Percentiles rank a stretch among this genome's conserved stretches.
Conservation (phyloP, 92 coral and sea anemone species). For the Phenganax stokvisi region DNA sequence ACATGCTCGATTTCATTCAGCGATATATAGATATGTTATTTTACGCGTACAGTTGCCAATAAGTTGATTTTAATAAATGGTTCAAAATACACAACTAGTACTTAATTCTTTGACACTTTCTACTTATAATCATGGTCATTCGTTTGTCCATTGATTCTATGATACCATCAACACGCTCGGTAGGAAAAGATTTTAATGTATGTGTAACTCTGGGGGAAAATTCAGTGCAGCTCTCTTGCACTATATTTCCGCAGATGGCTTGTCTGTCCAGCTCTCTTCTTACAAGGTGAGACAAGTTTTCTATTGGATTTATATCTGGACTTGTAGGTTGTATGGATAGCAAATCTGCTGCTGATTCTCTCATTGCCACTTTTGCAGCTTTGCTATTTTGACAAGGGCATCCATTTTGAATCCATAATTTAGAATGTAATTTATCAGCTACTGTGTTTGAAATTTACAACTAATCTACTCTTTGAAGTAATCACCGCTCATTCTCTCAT, state of each 20-base stretch:
- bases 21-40: too few species aligned
- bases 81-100: constrained; percentile 3
- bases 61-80: too few species aligned
- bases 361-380: constrained; percentile 25
- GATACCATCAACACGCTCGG: constrained; percentile 26
- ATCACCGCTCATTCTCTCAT: constrained; percentile 33
- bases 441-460: constrained; percentile 2
- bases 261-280: constrained; percentile 24
- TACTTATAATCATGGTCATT: constrained; percentile 29
- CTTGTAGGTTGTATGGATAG: background rate
- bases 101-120: constrained; percentile 29
- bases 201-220: constrained; percentile 24
- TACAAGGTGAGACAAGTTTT: constrained; percentile 16
- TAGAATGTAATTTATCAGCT: constrained; percentile 23
- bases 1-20: too few species aligned
- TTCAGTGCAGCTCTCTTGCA: constrained; percentile 12
- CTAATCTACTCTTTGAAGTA: constrained; percentile 21
- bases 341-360: constrained; percentile 1
- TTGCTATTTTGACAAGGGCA: constrained; percentile 49
- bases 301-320: constrained; percentile 11
- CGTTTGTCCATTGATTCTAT: constrained; percentile 35
- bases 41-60: too few species aligned
- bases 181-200: constrained; percentile 18
- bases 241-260: constrained; percentile 5
- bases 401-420: constrained; percentile 45